phyloP scores from a whole-genome alignment of 2,113 vertebrate genomes.

The Tupaia tana region DNA sequence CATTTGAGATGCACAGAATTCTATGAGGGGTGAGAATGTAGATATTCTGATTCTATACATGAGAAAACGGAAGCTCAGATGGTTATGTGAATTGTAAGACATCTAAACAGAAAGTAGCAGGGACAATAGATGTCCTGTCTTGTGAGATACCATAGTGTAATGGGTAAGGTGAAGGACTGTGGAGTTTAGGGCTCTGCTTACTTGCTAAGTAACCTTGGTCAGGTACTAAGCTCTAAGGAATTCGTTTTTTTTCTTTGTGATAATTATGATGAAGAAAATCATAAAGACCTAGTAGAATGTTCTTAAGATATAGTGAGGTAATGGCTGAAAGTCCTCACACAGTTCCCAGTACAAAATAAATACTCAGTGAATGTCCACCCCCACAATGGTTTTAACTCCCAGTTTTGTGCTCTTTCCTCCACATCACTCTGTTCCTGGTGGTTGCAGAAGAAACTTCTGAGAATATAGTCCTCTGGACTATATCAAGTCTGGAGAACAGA shows the following conservation, averaged over 20 bases:
- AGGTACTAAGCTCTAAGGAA: background rate
- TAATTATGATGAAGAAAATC: background rate
- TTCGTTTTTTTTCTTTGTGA: background rate
- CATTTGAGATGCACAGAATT: background rate
- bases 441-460: background rate
- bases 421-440: background rate
- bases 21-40: background rate
- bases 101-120: background rate
- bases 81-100: background rate
- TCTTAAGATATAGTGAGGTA: background rate
- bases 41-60: background rate
- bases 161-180: background rate
- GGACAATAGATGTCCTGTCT: background rate
- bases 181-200: background rate
- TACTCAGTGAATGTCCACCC: background rate
- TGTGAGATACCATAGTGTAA: background rate
- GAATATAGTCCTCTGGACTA: background rate
- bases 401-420: background rate
- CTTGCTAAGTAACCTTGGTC: background rate
- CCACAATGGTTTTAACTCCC: background rate
- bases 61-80: background rate
- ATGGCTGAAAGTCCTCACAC: background rate
- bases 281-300: background rate
- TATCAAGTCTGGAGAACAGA: background rate
- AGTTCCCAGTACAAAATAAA: conserved; percentile 4